These are phyloP conservation scores for Rhagologus leucostigma DNA, from an alignment of 2,113 vertebrate genomes.

Conservation along the genomic window DNA sequence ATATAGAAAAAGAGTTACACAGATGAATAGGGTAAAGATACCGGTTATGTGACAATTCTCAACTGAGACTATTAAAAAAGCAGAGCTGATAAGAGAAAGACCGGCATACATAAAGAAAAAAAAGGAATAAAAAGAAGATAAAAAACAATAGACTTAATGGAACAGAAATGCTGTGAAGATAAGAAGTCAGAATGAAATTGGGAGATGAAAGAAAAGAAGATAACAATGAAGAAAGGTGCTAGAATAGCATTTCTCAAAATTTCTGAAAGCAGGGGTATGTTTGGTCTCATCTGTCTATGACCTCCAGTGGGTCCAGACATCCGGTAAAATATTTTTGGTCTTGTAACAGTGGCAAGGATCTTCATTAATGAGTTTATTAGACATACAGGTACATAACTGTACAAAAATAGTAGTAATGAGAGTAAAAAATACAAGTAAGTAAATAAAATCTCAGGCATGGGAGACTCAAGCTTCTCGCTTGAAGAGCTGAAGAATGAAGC, in stretches of 20 bases:
- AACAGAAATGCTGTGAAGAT: not conserved
- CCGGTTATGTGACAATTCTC: not conserved
- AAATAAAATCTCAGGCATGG: not conserved
- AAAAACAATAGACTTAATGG: not conserved
- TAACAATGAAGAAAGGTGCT: not conserved
- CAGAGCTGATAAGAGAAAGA: not conserved
- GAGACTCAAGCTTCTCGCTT: not conserved
- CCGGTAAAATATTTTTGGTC: not conserved
- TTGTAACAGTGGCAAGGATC: not conserved
- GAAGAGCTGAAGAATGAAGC: not conserved
- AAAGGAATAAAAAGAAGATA: not conserved
- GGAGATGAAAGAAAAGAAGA: not conserved
- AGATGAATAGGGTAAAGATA: not conserved
- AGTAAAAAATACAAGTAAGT: not conserved
- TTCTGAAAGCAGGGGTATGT: not conserved
- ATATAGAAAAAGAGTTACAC: not conserved
- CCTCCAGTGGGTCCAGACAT: not conserved
- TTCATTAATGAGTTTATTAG: not conserved
- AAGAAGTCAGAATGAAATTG: constrained; percentile 13
- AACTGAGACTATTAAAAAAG: not conserved
- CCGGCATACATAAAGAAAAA: not conserved
- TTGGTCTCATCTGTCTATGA: not conserved
- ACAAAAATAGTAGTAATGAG: not conserved
- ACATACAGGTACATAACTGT: not conserved
- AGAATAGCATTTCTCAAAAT: not conserved